Conservation (phyloP, 2,888 invertebrate genomes). For the Eurytoma californica region DNA sequence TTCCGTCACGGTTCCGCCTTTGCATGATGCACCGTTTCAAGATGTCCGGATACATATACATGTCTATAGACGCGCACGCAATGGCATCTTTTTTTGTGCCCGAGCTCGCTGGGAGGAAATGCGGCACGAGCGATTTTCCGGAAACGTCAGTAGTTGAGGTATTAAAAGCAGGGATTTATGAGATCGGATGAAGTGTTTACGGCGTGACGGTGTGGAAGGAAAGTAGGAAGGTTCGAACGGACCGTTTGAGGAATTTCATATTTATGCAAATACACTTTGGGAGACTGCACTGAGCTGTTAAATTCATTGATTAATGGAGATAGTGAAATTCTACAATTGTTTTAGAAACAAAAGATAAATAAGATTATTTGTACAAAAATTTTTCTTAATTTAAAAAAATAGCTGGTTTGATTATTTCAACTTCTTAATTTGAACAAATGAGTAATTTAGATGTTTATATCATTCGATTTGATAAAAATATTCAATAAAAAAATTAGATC, state of each 20-base stretch:
- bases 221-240: not conserved
- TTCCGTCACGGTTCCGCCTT: conserved; percentile 3
- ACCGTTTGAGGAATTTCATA: not conserved
- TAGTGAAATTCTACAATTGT: too few species aligned
- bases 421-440: too few species aligned
- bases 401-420: too few species aligned
- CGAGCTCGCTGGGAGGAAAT: not conserved
- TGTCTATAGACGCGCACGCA: not conserved
- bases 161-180: not conserved
- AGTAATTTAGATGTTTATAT: too few species aligned
- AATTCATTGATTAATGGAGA: too few species aligned
- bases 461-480: too few species aligned
- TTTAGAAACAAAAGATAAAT: too few species aligned
- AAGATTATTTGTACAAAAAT: too few species aligned
- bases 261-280: too few species aligned
- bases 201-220: not conserved
- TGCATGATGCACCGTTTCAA: conserved; percentile 17
- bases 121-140: not conserved
- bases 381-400: too few species aligned
- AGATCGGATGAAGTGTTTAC: not conserved
- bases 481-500: too few species aligned
- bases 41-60: not conserved
- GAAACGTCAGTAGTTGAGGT: not conserved
- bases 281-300: too few species aligned
- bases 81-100: not conserved